Base-by-base conservation (phyloP, 1,140 invertebrate species). In the Andrena cerasifolii region DNA sequence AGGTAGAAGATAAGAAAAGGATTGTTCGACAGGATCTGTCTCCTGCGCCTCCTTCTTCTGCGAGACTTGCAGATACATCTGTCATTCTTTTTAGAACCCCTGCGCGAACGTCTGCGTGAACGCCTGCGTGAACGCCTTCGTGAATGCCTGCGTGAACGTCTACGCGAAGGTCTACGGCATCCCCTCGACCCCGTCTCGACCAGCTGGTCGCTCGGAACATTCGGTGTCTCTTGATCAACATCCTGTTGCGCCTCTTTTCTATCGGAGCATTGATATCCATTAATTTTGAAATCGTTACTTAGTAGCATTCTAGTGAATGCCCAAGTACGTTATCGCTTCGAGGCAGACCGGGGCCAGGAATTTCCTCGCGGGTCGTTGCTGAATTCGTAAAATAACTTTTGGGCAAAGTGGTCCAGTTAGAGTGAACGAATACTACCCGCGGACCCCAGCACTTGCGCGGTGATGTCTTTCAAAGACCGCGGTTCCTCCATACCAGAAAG, bases 1-100 rank as follows among this genome's bases (percentile, higher is more conserved):
- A 91, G 66, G 40, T 87, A 92, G 68, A 89, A 91, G 2, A 88
- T 85, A 16, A 91, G 86, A 59, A 90, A 92, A 0, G 88, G 88
- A 83, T 92, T 91, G 2, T 45, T 10, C 18, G 85, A 87, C 4
- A 67, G 1, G 16, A 54, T 49, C 36, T 18, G n/a, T 18, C 3
- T 78, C 21, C 3, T 78, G 5, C 40, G 81, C 49, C 43, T 68
- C 43, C 12, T 62, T 40, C 54, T 66, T 3, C 47, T 49, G n/a
- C 59, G 45, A 1, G 43, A 3, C 51, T 40, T 78, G 26, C 58
- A 75, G 2, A 18, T 45, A n/a, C 80, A 87, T n/a, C 59, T 65
- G 3, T n/a, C 14, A 47, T 24, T 36, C 51, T 54, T 63, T 67
- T 6, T 26, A n/a, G 3, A 18, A 33, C 10, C 53, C 72, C 47